Percentiles rank a stretch among this genome's conserved stretches.
These are phyloP conservation scores for Pao palembangensis DNA, from an alignment of 2,113 vertebrate genomes.

Conservation along the genomic window DNA sequence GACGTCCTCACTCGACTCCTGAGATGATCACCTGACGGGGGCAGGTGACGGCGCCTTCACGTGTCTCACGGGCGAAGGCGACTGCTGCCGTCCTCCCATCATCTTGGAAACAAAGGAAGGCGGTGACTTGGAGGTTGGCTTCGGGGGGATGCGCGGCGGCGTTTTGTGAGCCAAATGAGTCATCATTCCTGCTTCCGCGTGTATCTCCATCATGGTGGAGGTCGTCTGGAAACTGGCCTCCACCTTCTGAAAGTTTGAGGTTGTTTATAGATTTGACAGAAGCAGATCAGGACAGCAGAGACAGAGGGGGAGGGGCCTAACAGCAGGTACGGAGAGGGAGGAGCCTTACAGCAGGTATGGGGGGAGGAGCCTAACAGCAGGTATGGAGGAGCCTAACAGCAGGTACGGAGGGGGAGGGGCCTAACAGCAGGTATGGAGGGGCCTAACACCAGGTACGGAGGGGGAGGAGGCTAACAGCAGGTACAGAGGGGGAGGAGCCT, in stretches of 20 bases:
- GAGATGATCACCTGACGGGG: constrained; percentile 84
- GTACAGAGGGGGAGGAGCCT: no score
- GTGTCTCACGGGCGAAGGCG: constrained; percentile 92
- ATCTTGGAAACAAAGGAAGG: constrained; percentile 80
- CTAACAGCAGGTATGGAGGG: no score
- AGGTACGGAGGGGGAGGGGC: no score
- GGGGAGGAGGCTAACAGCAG: no score
- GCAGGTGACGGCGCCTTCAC: constrained; percentile 90
- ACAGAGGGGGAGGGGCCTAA: no score
- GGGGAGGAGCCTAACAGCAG: no score
- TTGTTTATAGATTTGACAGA: background rate
- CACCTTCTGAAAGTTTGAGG: constrained; percentile 73
- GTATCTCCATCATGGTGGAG: constrained; percentile 86
- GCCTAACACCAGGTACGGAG: no score
- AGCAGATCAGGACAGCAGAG: no score
- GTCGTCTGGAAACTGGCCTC: constrained; percentile 87
- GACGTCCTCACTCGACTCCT: background rate
- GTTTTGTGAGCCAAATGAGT: constrained; percentile 88
- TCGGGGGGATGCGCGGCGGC: constrained; percentile 90
- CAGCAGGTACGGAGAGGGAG: no score
- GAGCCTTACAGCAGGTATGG: no score
- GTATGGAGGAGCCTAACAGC: no score
- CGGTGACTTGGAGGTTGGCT: constrained; percentile 89
- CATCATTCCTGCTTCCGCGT: constrained; percentile 78
- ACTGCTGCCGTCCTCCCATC: constrained; percentile 86